These are phyloP conservation scores for Achroia grisella DNA, from an alignment of 1,140 invertebrate species.

Conservation along the genomic window DNA sequence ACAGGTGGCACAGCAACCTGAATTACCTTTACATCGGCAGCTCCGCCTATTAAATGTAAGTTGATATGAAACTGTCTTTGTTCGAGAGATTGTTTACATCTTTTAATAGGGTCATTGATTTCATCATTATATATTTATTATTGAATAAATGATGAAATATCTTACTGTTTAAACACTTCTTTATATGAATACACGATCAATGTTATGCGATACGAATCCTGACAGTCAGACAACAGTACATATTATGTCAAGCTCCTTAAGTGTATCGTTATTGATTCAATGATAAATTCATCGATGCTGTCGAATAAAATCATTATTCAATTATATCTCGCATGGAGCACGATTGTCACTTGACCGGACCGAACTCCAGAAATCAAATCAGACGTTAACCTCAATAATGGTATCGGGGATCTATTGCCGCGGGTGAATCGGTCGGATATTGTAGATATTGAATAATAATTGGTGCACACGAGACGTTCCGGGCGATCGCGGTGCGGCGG, in stretches of 20 bases:
- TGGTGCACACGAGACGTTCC: constrained; percentile 44
- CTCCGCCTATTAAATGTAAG: constrained; percentile 60
- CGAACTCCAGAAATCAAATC: constrained; percentile 28
- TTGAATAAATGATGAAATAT: no score
- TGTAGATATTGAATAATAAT: constrained; percentile 65
- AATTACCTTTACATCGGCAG: constrained; percentile 50
- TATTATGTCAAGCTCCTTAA: no score
- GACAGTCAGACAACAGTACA: no score
- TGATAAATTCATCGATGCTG: constrained; percentile 32
- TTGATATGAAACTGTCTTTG: constrained; percentile 4
- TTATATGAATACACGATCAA: no score
- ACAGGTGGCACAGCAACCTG: constrained; percentile 50
- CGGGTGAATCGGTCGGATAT: constrained; percentile 25
- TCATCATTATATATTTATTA: constrained; percentile 9
- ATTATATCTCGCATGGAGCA: constrained; percentile 35
- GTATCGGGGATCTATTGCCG: constrained; percentile 31
- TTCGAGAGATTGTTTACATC: constrained; percentile 11
- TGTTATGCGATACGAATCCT: no score
- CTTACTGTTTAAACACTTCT: no score
- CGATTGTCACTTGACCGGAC: constrained; percentile 49
- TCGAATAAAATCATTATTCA: constrained; percentile 45
- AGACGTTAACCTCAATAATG: constrained; percentile 33
- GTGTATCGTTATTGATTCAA: constrained; percentile 9
- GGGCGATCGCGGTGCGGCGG: constrained; percentile 2
- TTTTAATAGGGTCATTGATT: constrained; percentile 23